phyloP scores from a whole-genome alignment of 2,113 vertebrate species.

The Podiceps cristatus region DNA sequence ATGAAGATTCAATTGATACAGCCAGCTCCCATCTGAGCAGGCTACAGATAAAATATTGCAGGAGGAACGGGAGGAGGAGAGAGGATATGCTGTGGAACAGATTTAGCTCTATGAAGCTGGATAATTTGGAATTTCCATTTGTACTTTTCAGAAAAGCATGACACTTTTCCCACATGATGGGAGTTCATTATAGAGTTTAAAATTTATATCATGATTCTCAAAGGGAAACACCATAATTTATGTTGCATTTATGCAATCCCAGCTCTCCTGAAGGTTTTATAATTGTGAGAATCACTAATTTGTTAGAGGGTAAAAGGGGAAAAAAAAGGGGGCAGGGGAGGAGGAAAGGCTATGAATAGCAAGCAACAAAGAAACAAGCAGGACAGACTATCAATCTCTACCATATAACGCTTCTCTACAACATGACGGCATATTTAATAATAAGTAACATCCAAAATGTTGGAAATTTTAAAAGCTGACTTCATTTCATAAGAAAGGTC shows the following conservation, averaged over 20 bases:
- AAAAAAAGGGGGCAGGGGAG: too few species aligned
- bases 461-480: neutral
- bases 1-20: neutral
- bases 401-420: neutral
- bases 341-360: neutral
- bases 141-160: neutral
- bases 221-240: neutral
- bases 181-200: neutral
- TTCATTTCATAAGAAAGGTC: neutral
- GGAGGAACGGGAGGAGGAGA: neutral
- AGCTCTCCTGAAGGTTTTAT: neutral
- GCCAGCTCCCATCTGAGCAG: neutral
- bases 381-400: neutral
- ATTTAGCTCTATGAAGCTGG: neutral
- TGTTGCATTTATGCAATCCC: neutral
- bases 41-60: neutral
- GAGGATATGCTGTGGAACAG: neutral
- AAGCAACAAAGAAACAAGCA: neutral
- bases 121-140: neutral
- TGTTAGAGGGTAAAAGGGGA: neutral
- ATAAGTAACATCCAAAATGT: neutral
- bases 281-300: neutral
- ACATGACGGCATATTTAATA: neutral
- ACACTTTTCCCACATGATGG: neutral
- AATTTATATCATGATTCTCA: neutral